A percentile compares a stretch with the other conserved stretches of the same genome.
These are phyloP conservation scores for Protobothrops flavoviridis DNA, from an alignment of 2,113 vertebrate genomes.

Conservation along the genomic window DNA sequence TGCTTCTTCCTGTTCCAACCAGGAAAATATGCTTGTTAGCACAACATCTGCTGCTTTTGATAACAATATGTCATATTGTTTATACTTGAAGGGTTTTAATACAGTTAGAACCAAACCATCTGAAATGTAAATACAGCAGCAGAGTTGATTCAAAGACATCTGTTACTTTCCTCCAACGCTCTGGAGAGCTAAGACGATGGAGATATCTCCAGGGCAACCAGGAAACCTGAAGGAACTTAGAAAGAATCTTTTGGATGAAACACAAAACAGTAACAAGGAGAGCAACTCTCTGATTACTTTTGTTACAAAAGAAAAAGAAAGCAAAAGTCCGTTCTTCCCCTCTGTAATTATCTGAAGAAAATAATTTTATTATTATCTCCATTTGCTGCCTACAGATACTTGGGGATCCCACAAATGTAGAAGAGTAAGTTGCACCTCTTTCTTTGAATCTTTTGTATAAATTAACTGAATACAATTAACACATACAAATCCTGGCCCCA, in stretches of 20 bases:
- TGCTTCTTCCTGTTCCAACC: constrained; percentile 86
- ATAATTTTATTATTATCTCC: constrained; percentile 55
- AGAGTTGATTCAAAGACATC: constrained; percentile 42
- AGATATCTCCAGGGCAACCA: constrained; percentile 54
- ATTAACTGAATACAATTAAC: constrained; percentile 43
- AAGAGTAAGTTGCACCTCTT: constrained; percentile 34
- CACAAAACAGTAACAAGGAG: constrained; percentile 19
- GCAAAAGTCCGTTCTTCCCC: constrained; percentile 35
- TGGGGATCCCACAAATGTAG: constrained; percentile 38
- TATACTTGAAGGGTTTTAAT: constrained; percentile 59
- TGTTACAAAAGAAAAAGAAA: constrained; percentile 17
- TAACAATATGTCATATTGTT: constrained; percentile 56
- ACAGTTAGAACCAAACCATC: constrained; percentile 55
- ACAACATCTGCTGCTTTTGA: constrained; percentile 50
- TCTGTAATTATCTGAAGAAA: constrained; percentile 57
- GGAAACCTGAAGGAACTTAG: constrained; percentile 40
- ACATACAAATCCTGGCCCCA: constrained; percentile 40
- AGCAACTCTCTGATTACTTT: neutral
- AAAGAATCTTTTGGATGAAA: constrained; percentile 27
- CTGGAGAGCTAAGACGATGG: constrained; percentile 33
- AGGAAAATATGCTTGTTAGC: constrained; percentile 58
- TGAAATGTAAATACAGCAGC: constrained; percentile 58
- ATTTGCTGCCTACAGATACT: constrained; percentile 47
- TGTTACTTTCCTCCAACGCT: constrained; percentile 43
- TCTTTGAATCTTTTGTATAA: constrained; percentile 42